These are phyloP conservation scores for Pangasius krempfi DNA, from an alignment of 2,797 vertebrate genomes.

Conservation along the genomic window DNA sequence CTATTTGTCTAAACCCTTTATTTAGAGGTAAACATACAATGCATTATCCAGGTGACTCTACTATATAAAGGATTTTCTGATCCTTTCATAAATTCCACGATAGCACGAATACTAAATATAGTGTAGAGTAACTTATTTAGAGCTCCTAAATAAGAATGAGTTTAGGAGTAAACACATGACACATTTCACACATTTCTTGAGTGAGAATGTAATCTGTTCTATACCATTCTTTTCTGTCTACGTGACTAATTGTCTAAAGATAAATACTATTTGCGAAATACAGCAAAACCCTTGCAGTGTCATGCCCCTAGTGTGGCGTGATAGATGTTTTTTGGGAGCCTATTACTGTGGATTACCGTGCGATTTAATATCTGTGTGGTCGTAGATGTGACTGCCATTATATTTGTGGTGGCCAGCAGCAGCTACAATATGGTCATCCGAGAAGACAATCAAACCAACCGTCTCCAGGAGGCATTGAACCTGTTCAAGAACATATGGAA, in stretches of 20 bases:
- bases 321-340: neutral
- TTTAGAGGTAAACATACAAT: neutral
- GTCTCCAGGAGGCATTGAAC: conserved; percentile 98
- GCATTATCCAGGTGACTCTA: neutral
- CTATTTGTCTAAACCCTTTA: neutral
- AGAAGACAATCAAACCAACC: conserved; percentile 99
- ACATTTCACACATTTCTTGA: neutral
- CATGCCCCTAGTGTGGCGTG: neutral
- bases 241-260: neutral
- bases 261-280: neutral
- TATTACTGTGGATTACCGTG: neutral
- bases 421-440: conserved; percentile 99
- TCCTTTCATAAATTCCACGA: neutral
- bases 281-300: neutral
- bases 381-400: conserved; percentile 96
- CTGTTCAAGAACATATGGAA: conserved; percentile 99
- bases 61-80: neutral
- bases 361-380: conserved; percentile 7
- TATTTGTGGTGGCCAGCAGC: conserved; percentile 99
- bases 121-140: neutral
- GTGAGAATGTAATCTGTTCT: neutral
- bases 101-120: neutral
- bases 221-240: neutral
- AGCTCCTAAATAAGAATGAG: neutral
- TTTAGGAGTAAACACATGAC: neutral